Evolutionary conservation across 2,888 invertebrate genomes (phyloP).

Genomic region (Drosophila affinis): DNA sequence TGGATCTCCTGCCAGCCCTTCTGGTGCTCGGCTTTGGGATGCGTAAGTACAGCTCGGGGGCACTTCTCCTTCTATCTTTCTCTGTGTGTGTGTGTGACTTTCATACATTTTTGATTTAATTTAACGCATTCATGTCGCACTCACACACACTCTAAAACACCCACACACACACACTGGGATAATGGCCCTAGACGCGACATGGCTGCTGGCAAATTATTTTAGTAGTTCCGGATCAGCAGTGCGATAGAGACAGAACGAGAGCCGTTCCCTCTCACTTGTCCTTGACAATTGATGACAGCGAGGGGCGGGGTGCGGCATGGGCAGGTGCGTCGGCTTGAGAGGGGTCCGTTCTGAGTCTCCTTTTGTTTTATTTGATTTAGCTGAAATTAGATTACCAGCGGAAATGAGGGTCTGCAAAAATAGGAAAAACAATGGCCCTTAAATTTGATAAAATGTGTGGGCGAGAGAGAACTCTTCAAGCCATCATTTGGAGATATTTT

Average conservation of each 20-base stretch:
- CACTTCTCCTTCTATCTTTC: constrained; percentile 9
- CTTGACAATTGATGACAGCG: constrained; percentile 19
- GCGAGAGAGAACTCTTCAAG: background rate
- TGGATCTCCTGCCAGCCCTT: constrained; percentile 26
- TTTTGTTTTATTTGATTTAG: constrained; percentile 41
- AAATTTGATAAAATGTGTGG: constrained; percentile 19
- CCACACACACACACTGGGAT: constrained; percentile 28
- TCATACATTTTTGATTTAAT: constrained; percentile 69
- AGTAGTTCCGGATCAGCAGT: constrained; percentile 30
- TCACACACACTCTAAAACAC: constrained; percentile 12
- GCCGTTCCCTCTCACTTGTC: constrained; percentile 20
- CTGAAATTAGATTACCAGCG: constrained; percentile 31
- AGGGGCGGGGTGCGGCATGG: too few relatives aligned
- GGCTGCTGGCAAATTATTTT: constrained; percentile 50
- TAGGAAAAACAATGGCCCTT: constrained; percentile 26
- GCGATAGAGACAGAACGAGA: constrained; percentile 4
- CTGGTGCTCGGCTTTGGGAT: constrained; percentile 51
- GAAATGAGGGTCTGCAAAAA: constrained; percentile 27
- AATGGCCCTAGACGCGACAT: constrained; percentile 36
- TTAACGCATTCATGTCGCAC: constrained; percentile 47
- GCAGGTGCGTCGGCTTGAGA: background rate
- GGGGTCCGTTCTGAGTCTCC: constrained; percentile 3
- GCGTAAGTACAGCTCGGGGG: constrained; percentile 65
- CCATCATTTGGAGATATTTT: background rate
- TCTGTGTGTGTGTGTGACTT: constrained; percentile 14